Evolutionary conservation across 2,113 vertebrate genomes (phyloP).

Genomic region (Himantopus leucocephalus): DNA sequence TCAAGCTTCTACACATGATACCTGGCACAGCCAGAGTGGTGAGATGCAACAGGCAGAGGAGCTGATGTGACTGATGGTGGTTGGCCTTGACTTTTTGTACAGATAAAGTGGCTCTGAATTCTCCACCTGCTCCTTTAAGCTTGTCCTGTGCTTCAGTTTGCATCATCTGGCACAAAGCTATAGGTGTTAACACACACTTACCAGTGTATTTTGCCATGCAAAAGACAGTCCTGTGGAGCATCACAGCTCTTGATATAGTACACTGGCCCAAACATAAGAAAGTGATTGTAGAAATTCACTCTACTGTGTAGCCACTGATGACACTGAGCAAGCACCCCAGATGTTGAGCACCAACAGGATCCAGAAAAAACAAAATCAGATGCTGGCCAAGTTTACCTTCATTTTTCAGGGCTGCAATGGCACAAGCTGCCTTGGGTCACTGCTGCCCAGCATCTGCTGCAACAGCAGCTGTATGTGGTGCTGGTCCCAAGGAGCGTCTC

Average conservation of each 20-base stretch:
- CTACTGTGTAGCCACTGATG: not conserved
- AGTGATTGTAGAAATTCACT: not conserved
- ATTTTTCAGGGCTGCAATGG: not conserved
- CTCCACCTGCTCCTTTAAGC: not conserved
- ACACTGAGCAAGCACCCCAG: accelerated
- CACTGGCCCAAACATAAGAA: not conserved
- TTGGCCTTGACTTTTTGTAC: not conserved
- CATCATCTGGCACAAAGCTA: not conserved
- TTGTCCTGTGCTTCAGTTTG: not conserved
- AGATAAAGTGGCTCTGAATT: not conserved
- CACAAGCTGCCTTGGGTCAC: not conserved
- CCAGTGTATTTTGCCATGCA: not conserved
- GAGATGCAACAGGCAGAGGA: not conserved
- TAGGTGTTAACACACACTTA: not conserved
- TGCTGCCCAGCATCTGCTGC: not conserved
- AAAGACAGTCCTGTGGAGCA: not conserved
- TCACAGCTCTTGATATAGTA: not conserved
- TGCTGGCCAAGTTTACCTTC: not conserved
- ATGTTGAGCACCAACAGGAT: not conserved
- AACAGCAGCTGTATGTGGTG: not conserved
- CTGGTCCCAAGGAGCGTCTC: not conserved
- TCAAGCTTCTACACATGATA: not conserved
- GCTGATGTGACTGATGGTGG: not conserved
- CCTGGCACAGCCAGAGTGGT: not conserved
- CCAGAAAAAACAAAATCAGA: not conserved